These are phyloP conservation scores for Zaprionus africanus DNA, from an alignment of 1,140 invertebrate species.

Conservation along the genomic window DNA sequence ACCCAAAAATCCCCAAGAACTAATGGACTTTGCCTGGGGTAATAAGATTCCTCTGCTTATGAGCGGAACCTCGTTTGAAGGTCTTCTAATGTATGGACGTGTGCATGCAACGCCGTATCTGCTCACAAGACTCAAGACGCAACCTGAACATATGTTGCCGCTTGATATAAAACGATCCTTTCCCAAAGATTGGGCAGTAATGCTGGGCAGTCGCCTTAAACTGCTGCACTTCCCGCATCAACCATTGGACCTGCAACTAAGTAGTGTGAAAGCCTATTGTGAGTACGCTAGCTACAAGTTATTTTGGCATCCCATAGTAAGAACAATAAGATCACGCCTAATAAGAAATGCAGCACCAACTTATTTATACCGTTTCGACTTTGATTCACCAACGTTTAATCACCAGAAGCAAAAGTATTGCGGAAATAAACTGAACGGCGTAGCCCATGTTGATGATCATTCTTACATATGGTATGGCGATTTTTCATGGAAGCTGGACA, in stretches of 20 bases:
- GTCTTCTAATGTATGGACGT: conserved; percentile 65
- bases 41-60: conserved; percentile 85
- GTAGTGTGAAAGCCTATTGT: conserved; percentile 59
- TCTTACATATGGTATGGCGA: conserved; percentile 87
- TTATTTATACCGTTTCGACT: conserved; percentile 84
- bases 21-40: conserved; percentile 70
- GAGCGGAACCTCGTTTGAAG: conserved; percentile 84
- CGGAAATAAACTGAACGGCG: conserved; percentile 83
- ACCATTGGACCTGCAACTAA: conserved; percentile 38
- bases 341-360: conserved; percentile 62
- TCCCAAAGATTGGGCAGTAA: conserved; percentile 33
- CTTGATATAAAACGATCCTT: conserved; percentile 56
- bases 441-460: conserved; percentile 87
- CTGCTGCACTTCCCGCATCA: conserved; percentile 57
- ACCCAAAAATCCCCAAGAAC: conserved; percentile 45
- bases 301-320: conserved; percentile 84
- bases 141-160: conserved; percentile 68
- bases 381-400: conserved; percentile 77
- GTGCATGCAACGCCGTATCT: conserved; percentile 60
- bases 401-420: conserved; percentile 74
- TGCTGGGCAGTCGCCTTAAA: conserved; percentile 55
- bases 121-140: conserved; percentile 54
- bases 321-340: conserved; percentile 58
- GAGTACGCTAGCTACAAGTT: conserved; percentile 82
- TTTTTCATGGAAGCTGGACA: conserved; percentile 83